phyloP scores from a whole-genome alignment of 2,888 invertebrate species.

The Smittia sp. region DNA sequence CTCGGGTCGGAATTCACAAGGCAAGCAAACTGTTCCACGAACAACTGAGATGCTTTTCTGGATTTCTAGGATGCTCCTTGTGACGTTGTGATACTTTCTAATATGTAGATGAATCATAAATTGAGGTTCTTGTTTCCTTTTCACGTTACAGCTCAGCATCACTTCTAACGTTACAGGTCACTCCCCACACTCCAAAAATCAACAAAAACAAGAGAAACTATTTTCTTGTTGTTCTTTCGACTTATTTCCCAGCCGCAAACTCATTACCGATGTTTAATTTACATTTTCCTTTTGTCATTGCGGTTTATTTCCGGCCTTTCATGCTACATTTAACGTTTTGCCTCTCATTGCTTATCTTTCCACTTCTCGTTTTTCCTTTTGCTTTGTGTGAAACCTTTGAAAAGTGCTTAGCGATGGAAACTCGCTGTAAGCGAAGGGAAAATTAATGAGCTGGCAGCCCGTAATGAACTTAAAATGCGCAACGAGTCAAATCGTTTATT shows the following conservation, averaged over 20 bases:
- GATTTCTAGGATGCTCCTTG: no score
- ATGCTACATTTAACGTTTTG: constrained; percentile 26
- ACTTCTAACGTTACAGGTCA: no score
- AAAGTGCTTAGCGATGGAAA: background rate
- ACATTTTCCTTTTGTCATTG: constrained; percentile 37
- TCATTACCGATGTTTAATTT: constrained; percentile 38
- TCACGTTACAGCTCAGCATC: no score
- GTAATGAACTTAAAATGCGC: constrained; percentile 4
- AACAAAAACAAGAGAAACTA: no score
- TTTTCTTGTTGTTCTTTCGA: background rate
- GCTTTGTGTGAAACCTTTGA: background rate
- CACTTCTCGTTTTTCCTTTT: background rate
- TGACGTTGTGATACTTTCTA: no score
- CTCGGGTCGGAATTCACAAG: no score
- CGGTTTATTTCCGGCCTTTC: constrained; percentile 32
- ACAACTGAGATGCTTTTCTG: no score
- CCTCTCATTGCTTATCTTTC: background rate
- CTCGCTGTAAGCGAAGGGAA: background rate
- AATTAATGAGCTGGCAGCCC: background rate
- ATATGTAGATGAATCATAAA: background rate
- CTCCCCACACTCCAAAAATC: no score
- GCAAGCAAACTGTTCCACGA: no score
- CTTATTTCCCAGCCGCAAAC: constrained; percentile 24
- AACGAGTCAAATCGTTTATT: background rate
- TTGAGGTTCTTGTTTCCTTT: no score